A percentile compares a stretch with the other conserved stretches of the same genome.
Evolutionary conservation across 2,113 vertebrate genomes (phyloP).

Genomic region (Hemibagrus wyckioides): DNA sequence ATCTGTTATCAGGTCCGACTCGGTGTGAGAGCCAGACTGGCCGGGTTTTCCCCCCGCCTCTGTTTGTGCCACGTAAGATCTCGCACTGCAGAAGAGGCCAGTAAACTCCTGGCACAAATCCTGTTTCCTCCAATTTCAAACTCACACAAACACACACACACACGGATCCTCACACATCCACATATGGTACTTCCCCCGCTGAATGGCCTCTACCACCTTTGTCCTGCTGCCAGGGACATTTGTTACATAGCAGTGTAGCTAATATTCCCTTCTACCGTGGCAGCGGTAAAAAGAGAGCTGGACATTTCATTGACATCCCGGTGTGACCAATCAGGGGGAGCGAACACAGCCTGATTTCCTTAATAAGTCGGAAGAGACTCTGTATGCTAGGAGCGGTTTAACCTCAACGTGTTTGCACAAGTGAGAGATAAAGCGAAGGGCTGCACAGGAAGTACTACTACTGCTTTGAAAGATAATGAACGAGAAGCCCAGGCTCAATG

Average conservation of each 20-base stretch:
- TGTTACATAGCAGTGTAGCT: slow-evolving; percentile 42
- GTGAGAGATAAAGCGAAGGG: background rate
- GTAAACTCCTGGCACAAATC: slow-evolving; percentile 49
- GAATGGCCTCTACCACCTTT: slow-evolving; percentile 39
- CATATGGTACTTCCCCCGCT: slow-evolving; percentile 15
- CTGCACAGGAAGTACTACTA: slow-evolving; percentile 49
- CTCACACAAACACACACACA: background rate
- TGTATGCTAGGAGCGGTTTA: background rate
- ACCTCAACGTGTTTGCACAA: background rate
- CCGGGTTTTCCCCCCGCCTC: background rate
- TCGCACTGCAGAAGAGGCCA: slow-evolving; percentile 34
- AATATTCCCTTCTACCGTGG: slow-evolving; percentile 21
- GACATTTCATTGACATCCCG: background rate
- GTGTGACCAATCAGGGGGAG: slow-evolving; percentile 12
- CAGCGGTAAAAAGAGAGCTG: slow-evolving; percentile 3
- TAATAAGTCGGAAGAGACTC: slow-evolving; percentile 4
- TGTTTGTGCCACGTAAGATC: background rate
- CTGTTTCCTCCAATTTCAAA: slow-evolving; percentile 26
- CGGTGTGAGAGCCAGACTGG: background rate
- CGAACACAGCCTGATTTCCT: slow-evolving; percentile 1
- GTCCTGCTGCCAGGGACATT: slow-evolving; percentile 50
- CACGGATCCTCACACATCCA: slow-evolving; percentile 32
- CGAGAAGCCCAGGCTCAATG: slow-evolving; percentile 40
- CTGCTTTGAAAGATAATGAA: slow-evolving; percentile 54
- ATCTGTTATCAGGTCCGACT: slow-evolving; percentile 37